Conservation (phyloP, 1,140 invertebrate genomes). For the Mesaphorura yosii region DNA sequence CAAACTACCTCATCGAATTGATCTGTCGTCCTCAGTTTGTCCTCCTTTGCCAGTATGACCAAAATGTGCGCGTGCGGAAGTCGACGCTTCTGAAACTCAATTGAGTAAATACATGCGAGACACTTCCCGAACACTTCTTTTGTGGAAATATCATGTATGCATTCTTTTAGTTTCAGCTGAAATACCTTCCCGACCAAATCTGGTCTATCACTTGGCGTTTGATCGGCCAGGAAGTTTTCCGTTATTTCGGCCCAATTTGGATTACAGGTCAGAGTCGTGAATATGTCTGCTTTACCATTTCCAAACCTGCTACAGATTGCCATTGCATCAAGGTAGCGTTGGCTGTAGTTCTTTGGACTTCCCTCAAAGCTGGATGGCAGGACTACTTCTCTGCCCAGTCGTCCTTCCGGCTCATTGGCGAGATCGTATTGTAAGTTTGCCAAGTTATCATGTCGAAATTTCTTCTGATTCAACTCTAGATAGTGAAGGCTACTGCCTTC, state of each 20-base stretch:
- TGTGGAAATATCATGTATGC: slow-evolving; percentile 31
- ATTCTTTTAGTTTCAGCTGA: slow-evolving; percentile 36
- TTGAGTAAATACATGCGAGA: slow-evolving; percentile 22
- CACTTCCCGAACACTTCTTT: slow-evolving; percentile 31
- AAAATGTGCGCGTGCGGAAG: slow-evolving; percentile 36
- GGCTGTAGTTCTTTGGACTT: slow-evolving; percentile 33
- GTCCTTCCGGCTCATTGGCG: background rate
- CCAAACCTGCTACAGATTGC: slow-evolving; percentile 35
- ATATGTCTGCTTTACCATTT: slow-evolving; percentile 37
- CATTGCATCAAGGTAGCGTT: slow-evolving; percentile 38
- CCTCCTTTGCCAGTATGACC: slow-evolving; percentile 23
- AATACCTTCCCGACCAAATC: slow-evolving; percentile 41
- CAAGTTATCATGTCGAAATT: slow-evolving; percentile 26
- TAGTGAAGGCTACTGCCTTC: slow-evolving; percentile 32
- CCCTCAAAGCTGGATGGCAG: slow-evolving; percentile 28
- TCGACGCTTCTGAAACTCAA: slow-evolving; percentile 36
- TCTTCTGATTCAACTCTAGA: slow-evolving; percentile 29
- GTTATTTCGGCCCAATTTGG: slow-evolving; percentile 38
- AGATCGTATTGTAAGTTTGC: too few species aligned
- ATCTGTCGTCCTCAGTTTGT: slow-evolving; percentile 19
- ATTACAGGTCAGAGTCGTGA: slow-evolving; percentile 41
- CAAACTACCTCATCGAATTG: slow-evolving; percentile 28
- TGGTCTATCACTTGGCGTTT: slow-evolving; percentile 32
- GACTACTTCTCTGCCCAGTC: slow-evolving; percentile 17
- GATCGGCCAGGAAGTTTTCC: slow-evolving; percentile 15